Evolutionary conservation across 2,113 vertebrate genomes (phyloP).

Genomic region (Lepisosteus osseus): DNA sequence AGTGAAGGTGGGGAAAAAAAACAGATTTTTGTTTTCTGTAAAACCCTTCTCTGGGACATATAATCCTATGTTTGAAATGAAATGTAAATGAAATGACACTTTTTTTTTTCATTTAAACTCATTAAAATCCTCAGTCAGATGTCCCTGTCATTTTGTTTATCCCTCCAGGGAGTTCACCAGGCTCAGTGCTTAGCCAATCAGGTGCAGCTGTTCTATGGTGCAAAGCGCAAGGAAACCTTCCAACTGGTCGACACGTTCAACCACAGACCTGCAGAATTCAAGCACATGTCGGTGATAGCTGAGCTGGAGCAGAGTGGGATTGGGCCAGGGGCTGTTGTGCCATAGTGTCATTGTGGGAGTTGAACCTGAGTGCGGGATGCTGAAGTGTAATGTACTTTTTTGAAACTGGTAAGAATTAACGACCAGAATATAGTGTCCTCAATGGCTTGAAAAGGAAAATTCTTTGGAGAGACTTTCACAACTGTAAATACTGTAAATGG

Average conservation of each 20-base stretch:
- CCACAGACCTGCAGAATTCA: constrained; percentile 81
- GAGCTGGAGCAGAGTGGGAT: constrained; percentile 84
- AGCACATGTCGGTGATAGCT: constrained; percentile 86
- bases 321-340: constrained; percentile 33
- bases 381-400: too few relatives aligned
- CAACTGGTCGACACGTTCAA: constrained; percentile 87
- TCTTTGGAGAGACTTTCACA: too few relatives aligned
- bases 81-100: neutral
- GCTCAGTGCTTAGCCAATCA: constrained; percentile 93
- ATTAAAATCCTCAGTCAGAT: neutral
- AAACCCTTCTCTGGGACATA: too few relatives aligned
- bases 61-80: neutral
- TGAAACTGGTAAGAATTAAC: too few relatives aligned
- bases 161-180: constrained; percentile 76
- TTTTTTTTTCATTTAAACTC: neutral
- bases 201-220: constrained; percentile 90
- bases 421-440: too few relatives aligned
- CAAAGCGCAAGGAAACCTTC: constrained; percentile 70
- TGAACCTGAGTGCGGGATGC: too few relatives aligned
- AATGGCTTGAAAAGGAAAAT: too few relatives aligned
- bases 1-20: too few relatives aligned
- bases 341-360: too few relatives aligned
- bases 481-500: too few relatives aligned
- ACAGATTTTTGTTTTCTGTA: constrained; percentile 21
- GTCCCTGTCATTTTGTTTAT: constrained; percentile 18